Evolutionary conservation across 2,113 vertebrate species (phyloP).

Genomic region (Geococcyx californianus): DNA sequence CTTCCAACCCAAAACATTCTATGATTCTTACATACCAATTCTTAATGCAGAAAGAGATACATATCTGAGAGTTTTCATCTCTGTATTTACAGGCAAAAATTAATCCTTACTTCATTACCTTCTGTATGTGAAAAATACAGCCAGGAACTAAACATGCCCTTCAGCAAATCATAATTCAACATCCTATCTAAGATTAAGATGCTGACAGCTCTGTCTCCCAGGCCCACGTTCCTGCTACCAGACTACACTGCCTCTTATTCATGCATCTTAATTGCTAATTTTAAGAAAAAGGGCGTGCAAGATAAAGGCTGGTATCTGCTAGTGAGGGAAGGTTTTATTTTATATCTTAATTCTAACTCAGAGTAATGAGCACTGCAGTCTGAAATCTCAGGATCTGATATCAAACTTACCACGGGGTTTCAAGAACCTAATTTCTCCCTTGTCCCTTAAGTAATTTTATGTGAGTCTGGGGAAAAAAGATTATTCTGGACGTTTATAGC

Average conservation of each 20-base stretch:
- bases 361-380: not conserved
- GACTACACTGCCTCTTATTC: not conserved
- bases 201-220: constrained; percentile 24
- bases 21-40: not conserved
- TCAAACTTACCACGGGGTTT: not conserved
- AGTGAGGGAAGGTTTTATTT: not conserved
- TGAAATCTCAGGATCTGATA: not conserved
- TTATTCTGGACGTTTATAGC: not conserved
- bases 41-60: not conserved
- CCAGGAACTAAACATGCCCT: constrained; percentile 25
- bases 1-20: no score
- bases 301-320: constrained; percentile 29
- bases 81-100: not conserved
- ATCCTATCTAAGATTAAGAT: not conserved
- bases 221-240: not conserved
- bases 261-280: not conserved
- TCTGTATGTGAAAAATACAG: not conserved
- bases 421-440: not conserved
- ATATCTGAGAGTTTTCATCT: not conserved
- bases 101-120: not conserved
- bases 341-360: not conserved
- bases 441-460: not conserved
- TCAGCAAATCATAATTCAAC: constrained; percentile 43
- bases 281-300: not conserved
- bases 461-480: not conserved